phyloP scores from a whole-genome alignment of 2,888 invertebrate species.

The Hypomecis atomaria region DNA sequence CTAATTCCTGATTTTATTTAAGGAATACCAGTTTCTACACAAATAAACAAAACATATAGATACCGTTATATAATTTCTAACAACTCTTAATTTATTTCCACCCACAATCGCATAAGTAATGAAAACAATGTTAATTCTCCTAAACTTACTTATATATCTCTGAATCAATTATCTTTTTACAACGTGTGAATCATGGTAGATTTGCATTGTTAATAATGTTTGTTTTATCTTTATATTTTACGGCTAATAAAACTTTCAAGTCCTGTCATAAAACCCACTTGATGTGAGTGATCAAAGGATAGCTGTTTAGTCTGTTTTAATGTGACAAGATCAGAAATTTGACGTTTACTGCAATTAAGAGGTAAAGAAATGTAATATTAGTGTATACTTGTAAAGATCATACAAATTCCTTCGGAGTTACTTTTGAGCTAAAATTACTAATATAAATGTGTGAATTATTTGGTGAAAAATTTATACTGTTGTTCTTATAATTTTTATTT shows the following conservation, averaged over 20 bases:
- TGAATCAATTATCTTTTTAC: constrained; percentile 40
- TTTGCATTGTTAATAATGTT: constrained; percentile 46
- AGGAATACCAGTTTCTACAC: no score
- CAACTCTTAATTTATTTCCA: background rate
- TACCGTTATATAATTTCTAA: no score
- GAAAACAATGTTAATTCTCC: background rate
- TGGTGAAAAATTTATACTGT: no score
- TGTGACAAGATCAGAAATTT: constrained; percentile 14
- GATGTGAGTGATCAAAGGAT: constrained; percentile 35
- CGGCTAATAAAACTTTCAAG: constrained; percentile 45
- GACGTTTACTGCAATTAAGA: background rate
- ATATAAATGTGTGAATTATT: no score
- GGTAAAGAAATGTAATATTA: background rate
- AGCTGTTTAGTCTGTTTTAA: constrained; percentile 11
- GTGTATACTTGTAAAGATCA: background rate
- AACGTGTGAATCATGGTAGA: constrained; percentile 50
- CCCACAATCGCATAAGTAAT: background rate
- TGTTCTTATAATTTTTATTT: no score
- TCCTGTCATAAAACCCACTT: constrained; percentile 33
- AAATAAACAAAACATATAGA: no score
- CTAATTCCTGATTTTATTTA: no score
- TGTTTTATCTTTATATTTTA: constrained; percentile 45
- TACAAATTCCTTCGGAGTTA: background rate
- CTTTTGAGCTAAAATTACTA: no score
- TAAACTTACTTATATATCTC: constrained; percentile 11